These are phyloP conservation scores for Atethmia centrago DNA, from an alignment of 2,888 invertebrate species.

Conservation along the genomic window DNA sequence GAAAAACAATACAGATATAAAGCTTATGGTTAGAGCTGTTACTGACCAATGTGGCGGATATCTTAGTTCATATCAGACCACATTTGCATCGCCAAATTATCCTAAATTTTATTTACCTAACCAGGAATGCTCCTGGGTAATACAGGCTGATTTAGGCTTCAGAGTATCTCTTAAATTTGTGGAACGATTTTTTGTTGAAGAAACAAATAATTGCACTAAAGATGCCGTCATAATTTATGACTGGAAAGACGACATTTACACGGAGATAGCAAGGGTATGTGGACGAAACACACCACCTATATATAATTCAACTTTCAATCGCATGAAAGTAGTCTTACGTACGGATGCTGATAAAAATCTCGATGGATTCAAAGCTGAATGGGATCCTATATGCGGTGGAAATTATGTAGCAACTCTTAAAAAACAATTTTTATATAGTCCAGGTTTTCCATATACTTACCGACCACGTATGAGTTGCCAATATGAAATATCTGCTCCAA, in stretches of 20 bases:
- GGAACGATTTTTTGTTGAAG: conserved; percentile 94
- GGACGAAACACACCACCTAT: conserved; percentile 91
- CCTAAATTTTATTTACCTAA: conserved; percentile 93
- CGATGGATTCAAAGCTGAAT: conserved; percentile 93
- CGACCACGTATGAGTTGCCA: conserved; percentile 90
- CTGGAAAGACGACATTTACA: conserved; percentile 88
- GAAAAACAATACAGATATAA: conserved; percentile 73
- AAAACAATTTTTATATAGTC: conserved; percentile 92
- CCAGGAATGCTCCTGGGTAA: conserved; percentile 95
- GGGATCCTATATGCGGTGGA: conserved; percentile 94
- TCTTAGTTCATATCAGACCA: conserved; percentile 82
- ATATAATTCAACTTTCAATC: conserved; percentile 91
- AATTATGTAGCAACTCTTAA: conserved; percentile 88
- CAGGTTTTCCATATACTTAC: conserved; percentile 93
- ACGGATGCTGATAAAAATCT: conserved; percentile 92
- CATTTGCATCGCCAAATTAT: conserved; percentile 91
- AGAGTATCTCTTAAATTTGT: conserved; percentile 92
- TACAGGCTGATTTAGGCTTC: conserved; percentile 92
- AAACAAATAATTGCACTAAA: conserved; percentile 92
- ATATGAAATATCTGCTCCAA: conserved; percentile 91
- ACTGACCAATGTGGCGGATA: conserved; percentile 93
- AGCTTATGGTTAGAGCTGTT: conserved; percentile 72
- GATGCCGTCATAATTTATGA: conserved; percentile 93
- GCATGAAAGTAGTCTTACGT: conserved; percentile 93
- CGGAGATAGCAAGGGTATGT: conserved; percentile 91